Evolutionary conservation across 2,113 vertebrate genomes (phyloP), one percentile per base, ranked within the genome.

Genomic region (Pelodiscus sinensis): DNA sequence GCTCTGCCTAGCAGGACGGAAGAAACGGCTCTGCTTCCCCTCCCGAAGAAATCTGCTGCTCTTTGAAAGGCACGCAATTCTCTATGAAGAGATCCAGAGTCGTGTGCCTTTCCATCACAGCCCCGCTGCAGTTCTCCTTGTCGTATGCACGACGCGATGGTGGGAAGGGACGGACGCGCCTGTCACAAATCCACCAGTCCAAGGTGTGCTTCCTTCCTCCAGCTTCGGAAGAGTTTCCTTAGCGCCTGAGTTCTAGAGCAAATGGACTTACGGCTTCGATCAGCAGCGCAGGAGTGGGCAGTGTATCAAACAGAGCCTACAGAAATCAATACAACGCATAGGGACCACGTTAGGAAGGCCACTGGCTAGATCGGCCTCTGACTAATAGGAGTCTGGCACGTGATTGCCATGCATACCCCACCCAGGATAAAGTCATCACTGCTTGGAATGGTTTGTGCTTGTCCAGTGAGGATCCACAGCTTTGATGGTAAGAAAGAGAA

Each of bases 241-340:
- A 58, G 58, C 35, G 79, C 68, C 60, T 79, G 84, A 19, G 84
- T 94, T 92, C 80, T 79, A 38, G 54, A 84, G 80, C 94, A 80
- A 58, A 88, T 24, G 44, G 29, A 65, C 10, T 94, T 29, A 51
- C 71, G 88, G 55, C 25, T 55, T 65, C 94, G 82, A 85, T 86
- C 21, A 14, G 84, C 86, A 79, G 27, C 80, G 58, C 65, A 56
- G 77, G 52, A 78, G 44, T 77, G 79, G 62, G 51, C 58, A 79
- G 86, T 94, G 90, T 86, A 94, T 84, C 93, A 73, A 24, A 35
- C 73, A 55, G 79, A 88, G 82, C 52, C 52, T 73, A 79, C 4
- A 27, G 58, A 91, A 90, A 95, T 35, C 88, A 94, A 91, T 73
- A 93, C 93, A 73, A 91, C 90, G 65, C 54, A 71, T 84, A 83